These are phyloP conservation scores for Panzeria rudis DNA, from an alignment of 2,888 invertebrate genomes.

Conservation along the genomic window DNA sequence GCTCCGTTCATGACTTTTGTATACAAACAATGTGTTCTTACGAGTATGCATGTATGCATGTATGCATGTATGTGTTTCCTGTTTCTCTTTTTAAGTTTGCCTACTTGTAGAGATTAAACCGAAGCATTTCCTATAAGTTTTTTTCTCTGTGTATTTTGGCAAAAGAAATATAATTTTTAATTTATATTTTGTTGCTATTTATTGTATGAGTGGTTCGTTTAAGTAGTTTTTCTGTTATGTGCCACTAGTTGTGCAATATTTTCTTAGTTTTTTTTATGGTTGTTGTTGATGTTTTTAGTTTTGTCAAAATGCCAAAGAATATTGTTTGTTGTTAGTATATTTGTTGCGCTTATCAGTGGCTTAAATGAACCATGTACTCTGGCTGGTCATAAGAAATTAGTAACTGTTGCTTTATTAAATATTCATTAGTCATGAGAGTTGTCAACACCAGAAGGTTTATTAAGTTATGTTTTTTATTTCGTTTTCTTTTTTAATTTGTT, in stretches of 20 bases:
- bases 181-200: slow-evolving; percentile 10
- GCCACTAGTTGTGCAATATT: slow-evolving; percentile 24
- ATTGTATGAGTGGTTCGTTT: slow-evolving; percentile 3
- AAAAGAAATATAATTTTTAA: slow-evolving; percentile 41
- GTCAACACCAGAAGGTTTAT: slow-evolving; percentile 64
- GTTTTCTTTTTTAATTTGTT: slow-evolving; percentile 18
- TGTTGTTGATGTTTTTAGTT: slow-evolving; percentile 33
- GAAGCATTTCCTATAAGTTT: slow-evolving; percentile 22
- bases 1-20: slow-evolving; percentile 3
- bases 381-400: slow-evolving; percentile 67
- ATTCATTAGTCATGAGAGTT: slow-evolving; percentile 66
- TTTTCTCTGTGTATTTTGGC: slow-evolving; percentile 31
- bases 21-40: neutral
- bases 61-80: neutral
- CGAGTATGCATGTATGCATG: neutral
- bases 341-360: slow-evolving; percentile 29
- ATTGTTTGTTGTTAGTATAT: slow-evolving; percentile 22
- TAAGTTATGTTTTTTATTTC: slow-evolving; percentile 39
- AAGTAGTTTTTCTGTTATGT: slow-evolving; percentile 8
- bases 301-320: slow-evolving; percentile 68
- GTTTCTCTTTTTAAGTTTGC: neutral
- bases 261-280: neutral
- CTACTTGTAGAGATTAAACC: neutral
- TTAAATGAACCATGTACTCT: slow-evolving; percentile 36
- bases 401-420: slow-evolving; percentile 71